Evolutionary conservation across 2,888 invertebrate genomes (phyloP).

Genomic region (Aplocera efformata): DNA sequence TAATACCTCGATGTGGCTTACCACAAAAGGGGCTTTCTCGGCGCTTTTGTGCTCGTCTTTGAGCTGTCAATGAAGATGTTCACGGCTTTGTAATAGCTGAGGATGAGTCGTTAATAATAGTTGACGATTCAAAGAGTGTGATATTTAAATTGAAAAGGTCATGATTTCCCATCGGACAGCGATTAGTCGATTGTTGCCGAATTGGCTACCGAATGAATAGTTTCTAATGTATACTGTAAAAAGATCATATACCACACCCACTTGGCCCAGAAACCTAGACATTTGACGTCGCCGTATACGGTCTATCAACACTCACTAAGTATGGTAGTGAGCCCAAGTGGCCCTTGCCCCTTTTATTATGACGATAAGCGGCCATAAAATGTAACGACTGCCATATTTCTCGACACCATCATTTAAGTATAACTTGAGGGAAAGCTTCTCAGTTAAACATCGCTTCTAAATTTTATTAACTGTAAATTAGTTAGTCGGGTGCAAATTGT

Average conservation of each 20-base stretch:
- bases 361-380: conserved; percentile 27
- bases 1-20: conserved; percentile 50
- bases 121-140: conserved; percentile 37
- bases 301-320: conserved; percentile 22
- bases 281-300: conserved; percentile 25
- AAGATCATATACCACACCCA: conserved; percentile 20
- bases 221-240: conserved; percentile 17
- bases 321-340: conserved; percentile 24
- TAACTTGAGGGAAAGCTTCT: conserved; percentile 5
- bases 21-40: conserved; percentile 65
- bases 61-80: conserved; percentile 69
- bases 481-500: conserved; percentile 2
- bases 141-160: conserved; percentile 37
- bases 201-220: conserved; percentile 19
- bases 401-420: conserved; percentile 20
- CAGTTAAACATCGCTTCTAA: no score
- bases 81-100: conserved; percentile 51
- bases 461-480: conserved; percentile 1
- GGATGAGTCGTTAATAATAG: conserved; percentile 54
- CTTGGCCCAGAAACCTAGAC: conserved; percentile 24
- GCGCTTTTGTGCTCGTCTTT: conserved; percentile 50
- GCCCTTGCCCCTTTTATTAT: conserved; percentile 26
- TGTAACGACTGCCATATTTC: conserved; percentile 24
- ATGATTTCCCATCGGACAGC: conserved; percentile 31
- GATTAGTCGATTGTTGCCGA: conserved; percentile 27